phyloP scores from a whole-genome alignment of 2,888 invertebrate species.

The Fragum sueziense region DNA sequence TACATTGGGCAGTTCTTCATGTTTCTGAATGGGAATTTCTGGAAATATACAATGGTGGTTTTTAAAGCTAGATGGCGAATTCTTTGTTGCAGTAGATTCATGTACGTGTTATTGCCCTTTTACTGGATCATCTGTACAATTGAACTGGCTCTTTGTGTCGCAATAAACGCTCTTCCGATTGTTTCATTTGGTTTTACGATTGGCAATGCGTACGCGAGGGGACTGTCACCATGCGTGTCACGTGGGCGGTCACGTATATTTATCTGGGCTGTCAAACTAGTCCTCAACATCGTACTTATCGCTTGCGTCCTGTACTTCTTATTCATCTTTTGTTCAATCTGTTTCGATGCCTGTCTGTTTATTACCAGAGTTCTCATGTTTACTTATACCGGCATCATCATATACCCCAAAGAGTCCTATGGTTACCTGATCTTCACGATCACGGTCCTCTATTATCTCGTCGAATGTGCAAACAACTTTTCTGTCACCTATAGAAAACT shows the following conservation, averaged over 20 bases:
- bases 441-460: conserved; percentile 55
- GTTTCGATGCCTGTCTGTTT: conserved; percentile 58
- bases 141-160: conserved; percentile 39
- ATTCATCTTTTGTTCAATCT: conserved; percentile 61
- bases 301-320: conserved; percentile 24
- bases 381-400: conserved; percentile 60
- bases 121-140: conserved; percentile 40
- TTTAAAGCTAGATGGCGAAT: conserved; percentile 33
- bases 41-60: conserved; percentile 36
- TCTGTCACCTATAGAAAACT: conserved; percentile 36
- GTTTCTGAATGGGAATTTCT: conserved; percentile 55
- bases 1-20: conserved; percentile 51
- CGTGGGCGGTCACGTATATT: neutral
- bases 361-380: conserved; percentile 52
- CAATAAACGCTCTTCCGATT: conserved; percentile 48
- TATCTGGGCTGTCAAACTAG: neutral
- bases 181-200: conserved; percentile 42
- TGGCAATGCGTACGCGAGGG: conserved; percentile 34
- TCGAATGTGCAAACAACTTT: conserved; percentile 43
- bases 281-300: neutral
- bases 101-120: conserved; percentile 18
- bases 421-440: conserved; percentile 59
- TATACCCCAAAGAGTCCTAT: conserved; percentile 54
- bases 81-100: neutral
- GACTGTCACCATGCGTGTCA: neutral